A percentile compares a stretch with the other conserved stretches of the same genome.
These are phyloP conservation scores for Leptobrachium leishanense DNA, from an alignment of 2,113 vertebrate genomes.

Conservation along the genomic window DNA sequence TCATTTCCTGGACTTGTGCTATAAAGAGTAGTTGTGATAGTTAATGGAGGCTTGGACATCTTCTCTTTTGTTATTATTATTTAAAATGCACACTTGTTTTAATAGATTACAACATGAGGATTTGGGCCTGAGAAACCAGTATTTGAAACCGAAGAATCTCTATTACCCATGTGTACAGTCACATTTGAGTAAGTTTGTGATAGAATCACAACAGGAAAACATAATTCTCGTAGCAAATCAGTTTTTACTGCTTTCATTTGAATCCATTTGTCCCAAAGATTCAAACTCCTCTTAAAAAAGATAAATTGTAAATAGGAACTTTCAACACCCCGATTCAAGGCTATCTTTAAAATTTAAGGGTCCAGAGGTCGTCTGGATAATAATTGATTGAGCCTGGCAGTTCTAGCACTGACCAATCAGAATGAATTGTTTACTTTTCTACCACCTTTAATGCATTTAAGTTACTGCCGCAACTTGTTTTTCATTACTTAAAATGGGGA, in stretches of 20 bases:
- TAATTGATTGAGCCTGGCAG: conserved; percentile 62
- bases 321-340: conserved; percentile 55
- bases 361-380: conserved; percentile 52
- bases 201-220: too few relatives aligned
- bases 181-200: too few relatives aligned
- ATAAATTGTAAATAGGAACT: conserved; percentile 51
- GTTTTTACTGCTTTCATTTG: conserved; percentile 1
- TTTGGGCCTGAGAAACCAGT: too few relatives aligned
- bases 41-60: too few relatives aligned
- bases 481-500: conserved; percentile 49
- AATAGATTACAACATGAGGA: too few relatives aligned
- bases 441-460: conserved; percentile 29
- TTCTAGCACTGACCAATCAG: conserved; percentile 22
- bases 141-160: too few relatives aligned
- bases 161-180: too few relatives aligned
- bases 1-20: too few relatives aligned
- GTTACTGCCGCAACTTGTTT: conserved; percentile 28
- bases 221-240: not conserved
- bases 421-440: conserved; percentile 39
- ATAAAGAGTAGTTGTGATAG: too few relatives aligned
- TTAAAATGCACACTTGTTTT: too few relatives aligned
- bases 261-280: not conserved
- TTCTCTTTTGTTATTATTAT: too few relatives aligned
- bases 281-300: conserved; percentile 44
- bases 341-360: conserved; percentile 53